Conservation (phyloP, 2,888 invertebrate genomes). For the Thera britannica region DNA sequence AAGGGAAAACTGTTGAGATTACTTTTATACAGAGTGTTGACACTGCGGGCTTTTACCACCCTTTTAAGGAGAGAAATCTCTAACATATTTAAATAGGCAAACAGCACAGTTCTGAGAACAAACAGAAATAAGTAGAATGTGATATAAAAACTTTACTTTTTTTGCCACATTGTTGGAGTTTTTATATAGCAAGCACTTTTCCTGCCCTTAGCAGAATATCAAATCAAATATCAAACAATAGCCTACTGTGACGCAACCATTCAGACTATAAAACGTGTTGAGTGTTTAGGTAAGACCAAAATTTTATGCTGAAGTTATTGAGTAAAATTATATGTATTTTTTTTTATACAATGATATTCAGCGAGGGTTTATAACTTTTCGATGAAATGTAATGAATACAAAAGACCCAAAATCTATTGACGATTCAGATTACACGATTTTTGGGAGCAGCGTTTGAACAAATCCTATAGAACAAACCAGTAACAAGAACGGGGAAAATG, state of each 20-base stretch:
- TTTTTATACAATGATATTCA: too few relatives aligned
- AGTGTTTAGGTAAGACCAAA: too few relatives aligned
- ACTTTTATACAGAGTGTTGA: slow-evolving; percentile 79
- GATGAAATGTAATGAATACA: slow-evolving; percentile 4
- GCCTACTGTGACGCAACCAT: too few relatives aligned
- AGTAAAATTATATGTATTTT: too few relatives aligned
- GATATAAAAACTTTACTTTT: slow-evolving; percentile 49
- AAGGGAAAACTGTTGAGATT: slow-evolving; percentile 73
- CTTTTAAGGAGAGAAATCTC: slow-evolving; percentile 79
- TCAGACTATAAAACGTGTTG: too few relatives aligned
- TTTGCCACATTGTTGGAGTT: slow-evolving; percentile 11
- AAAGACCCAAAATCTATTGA: slow-evolving; percentile 21
- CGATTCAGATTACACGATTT: slow-evolving; percentile 55
- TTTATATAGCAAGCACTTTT: slow-evolving; percentile 5
- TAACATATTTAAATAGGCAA: slow-evolving; percentile 83
- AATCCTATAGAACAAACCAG: slow-evolving; percentile 71
- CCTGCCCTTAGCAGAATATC: neutral
- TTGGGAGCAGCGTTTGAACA: slow-evolving; percentile 55
- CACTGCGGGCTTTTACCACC: slow-evolving; percentile 82
- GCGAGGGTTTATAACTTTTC: too few relatives aligned
- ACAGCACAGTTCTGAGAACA: slow-evolving; percentile 68
- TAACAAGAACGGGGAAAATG: slow-evolving; percentile 69
- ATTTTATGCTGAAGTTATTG: too few relatives aligned
- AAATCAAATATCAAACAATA: neutral
- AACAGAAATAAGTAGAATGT: slow-evolving; percentile 61